Percentiles rank a stretch among this genome's conserved stretches.
Conservation (phyloP, 2,797 vertebrate genomes). For the Sebastes nivosus region DNA sequence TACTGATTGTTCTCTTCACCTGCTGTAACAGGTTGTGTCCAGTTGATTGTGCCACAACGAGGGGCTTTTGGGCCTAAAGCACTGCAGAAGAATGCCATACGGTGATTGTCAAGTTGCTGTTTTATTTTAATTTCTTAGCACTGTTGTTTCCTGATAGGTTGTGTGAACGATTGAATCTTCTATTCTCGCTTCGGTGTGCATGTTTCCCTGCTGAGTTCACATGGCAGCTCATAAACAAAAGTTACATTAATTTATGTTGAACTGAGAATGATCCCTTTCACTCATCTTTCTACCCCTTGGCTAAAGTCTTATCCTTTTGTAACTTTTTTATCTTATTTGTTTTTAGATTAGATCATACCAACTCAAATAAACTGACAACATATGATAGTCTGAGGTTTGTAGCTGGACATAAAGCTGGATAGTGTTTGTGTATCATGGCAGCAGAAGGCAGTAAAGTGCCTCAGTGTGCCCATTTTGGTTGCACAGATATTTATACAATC, state of each 20-base stretch:
- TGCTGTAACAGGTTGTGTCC: slow-evolving; percentile 41
- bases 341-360: slow-evolving; percentile 41
- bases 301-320: slow-evolving; percentile 21
- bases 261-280: slow-evolving; percentile 21
- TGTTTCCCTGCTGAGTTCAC: slow-evolving; percentile 35
- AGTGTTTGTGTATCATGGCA: slow-evolving; percentile 52
- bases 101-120: slow-evolving; percentile 25
- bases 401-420: slow-evolving; percentile 53
- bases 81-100: slow-evolving; percentile 52
- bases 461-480: slow-evolving; percentile 75
- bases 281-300: neutral
- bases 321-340: slow-evolving; percentile 32
- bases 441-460: slow-evolving; percentile 79
- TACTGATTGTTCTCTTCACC: slow-evolving; percentile 36
- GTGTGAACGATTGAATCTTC: slow-evolving; percentile 5
- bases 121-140: slow-evolving; percentile 19
- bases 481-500: slow-evolving; percentile 81
- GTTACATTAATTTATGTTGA: slow-evolving; percentile 17
- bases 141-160: neutral
- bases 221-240: slow-evolving; percentile 39
- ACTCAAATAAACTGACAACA: slow-evolving; percentile 26
- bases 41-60: slow-evolving; percentile 37
- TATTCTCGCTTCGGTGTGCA: slow-evolving; percentile 22
- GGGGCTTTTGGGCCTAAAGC: slow-evolving; percentile 51
- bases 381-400: slow-evolving; percentile 20